Evolutionary conservation across 2,888 invertebrate genomes (phyloP), one percentile per base, ranked within the genome.

Genomic region (Pterostichus niger): DNA sequence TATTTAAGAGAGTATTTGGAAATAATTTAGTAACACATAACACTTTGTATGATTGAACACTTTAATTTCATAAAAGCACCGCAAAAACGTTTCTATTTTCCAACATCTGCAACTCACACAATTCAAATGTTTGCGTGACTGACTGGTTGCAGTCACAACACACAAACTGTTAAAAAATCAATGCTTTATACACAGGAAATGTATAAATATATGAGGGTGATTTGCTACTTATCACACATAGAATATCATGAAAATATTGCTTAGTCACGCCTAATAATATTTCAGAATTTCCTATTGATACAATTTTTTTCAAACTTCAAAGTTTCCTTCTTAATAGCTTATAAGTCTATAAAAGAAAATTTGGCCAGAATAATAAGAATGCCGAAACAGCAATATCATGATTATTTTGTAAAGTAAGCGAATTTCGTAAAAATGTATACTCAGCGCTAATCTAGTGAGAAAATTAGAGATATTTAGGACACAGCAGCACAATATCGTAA

Each of bases 31-130:
- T 35, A 64, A 64, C 64, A 64, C 64, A 33, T 35, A 64, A 64
- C 64, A 64, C 64, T 64, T 64, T 64, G 35, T 13, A n/a, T 64
- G 64, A 64, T 64, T 64, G 64, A 33, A 35, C 11, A 13, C 13
- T 64, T 64, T 64, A 64, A 64, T 64, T 64, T 64, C 64, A 64
- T 64, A 64, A 64, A 64, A 64, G 64, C 64, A 6, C 33, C n/a
- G 35, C 35, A 64, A 64, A 64, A 64, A 64, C 64, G 31, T 64
- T 64, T 64, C 64, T n/a, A 64, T 64, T 64, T 64, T 64, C 35
- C 33, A 17, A 59, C 33, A 64, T 64, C 35, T 64, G 64, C 35
- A 35, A 35, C n/a, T 64, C 64, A 31, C 31, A 35, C 33, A 64
- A n/a, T 64, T 64, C 64, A 64, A 35, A 64, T 64, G 35, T 35